Evolutionary conservation across 2,113 vertebrate species (phyloP).

Genomic region (Corvus hawaiiensis): DNA sequence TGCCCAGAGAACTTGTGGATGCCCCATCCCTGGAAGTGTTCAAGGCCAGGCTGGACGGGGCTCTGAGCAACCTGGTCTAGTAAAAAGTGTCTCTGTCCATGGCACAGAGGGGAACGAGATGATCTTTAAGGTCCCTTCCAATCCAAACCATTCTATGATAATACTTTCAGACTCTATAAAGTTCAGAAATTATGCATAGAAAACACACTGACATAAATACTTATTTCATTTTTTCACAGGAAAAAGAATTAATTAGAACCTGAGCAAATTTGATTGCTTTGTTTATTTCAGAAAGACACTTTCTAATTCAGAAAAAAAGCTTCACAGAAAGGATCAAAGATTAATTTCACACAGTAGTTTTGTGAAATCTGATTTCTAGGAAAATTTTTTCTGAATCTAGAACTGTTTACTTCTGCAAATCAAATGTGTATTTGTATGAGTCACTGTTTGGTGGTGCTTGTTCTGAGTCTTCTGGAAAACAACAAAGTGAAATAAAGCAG

Average conservation of each 20-base stretch:
- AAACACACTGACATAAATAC: background rate
- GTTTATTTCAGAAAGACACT: background rate
- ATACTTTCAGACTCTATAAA: background rate
- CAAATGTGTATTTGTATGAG: background rate
- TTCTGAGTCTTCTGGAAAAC: background rate
- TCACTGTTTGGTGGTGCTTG: background rate
- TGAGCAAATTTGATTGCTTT: background rate
- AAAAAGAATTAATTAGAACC: background rate
- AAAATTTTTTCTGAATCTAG: background rate
- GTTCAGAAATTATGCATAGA: background rate
- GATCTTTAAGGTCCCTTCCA: background rate
- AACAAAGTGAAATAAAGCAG: background rate
- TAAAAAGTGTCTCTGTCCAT: background rate
- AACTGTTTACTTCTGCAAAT: background rate
- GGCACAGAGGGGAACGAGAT: background rate
- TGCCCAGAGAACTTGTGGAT: background rate
- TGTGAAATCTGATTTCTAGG: background rate
- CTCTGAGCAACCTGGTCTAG: background rate
- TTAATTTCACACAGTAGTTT: background rate
- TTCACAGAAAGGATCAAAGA: background rate
- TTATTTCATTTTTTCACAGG: background rate
- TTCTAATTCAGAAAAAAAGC: background rate
- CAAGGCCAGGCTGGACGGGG: background rate
- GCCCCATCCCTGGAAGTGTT: background rate
- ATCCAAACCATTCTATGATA: background rate